Percentiles rank a stretch among this genome's conserved stretches.
Conservation (phyloP, 2,797 vertebrate genomes). For the Novumbra hubbsi region DNA sequence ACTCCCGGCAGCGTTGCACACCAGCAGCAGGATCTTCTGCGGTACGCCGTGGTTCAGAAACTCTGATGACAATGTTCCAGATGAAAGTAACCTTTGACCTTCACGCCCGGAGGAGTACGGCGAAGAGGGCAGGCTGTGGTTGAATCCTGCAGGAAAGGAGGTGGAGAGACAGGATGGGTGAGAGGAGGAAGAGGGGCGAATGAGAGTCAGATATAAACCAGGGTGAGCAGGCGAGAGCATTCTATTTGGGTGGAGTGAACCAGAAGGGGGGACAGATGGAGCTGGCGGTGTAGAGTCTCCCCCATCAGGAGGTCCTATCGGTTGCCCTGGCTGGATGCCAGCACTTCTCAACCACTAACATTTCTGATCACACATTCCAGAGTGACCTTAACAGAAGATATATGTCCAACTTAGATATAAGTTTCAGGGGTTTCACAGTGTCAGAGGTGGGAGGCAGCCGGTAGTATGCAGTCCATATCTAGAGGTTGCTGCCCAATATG, state of each 20-base stretch:
- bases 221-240: constrained; percentile 49
- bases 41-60: constrained; percentile 71
- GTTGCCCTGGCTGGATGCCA: constrained; percentile 62
- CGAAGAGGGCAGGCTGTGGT: constrained; percentile 82
- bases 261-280: constrained; percentile 66
- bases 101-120: constrained; percentile 65
- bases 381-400: constrained; percentile 36
- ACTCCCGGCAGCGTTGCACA: constrained; percentile 82
- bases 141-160: constrained; percentile 68
- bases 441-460: too few relatives aligned
- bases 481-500: too few relatives aligned
- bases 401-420: too few relatives aligned
- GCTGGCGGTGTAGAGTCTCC: constrained; percentile 55
- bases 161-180: not conserved
- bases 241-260: constrained; percentile 63
- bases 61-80: constrained; percentile 77
- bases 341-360: not conserved
- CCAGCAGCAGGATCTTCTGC: constrained; percentile 79
- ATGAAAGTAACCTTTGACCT: constrained; percentile 61
- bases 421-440: too few relatives aligned
- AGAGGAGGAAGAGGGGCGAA: not conserved
- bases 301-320: constrained; percentile 62
- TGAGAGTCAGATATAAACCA: constrained; percentile 1
- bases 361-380: constrained; percentile 6
- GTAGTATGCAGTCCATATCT: too few relatives aligned